Evolutionary conservation across 2,888 invertebrate genomes (phyloP), one percentile per base, ranked within the genome.

Genomic region (Leucophenga maculata): DNA sequence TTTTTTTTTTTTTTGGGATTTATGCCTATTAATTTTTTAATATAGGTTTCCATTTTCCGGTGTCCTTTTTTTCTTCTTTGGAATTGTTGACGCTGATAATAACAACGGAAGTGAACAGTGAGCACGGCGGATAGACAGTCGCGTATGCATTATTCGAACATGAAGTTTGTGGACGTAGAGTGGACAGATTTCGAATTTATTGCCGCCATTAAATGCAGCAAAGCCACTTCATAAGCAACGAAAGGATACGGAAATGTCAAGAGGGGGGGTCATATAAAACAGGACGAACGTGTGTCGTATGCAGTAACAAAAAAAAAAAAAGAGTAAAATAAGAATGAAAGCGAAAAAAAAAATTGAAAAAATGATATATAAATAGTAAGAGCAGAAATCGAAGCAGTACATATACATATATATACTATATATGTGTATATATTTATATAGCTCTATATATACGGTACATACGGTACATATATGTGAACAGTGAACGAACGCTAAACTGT

Each of bases 401-500:
- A n/a, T n/a, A n/a, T 32, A 6, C 32, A 32, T 32, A 32, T 32
- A 32, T 32, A 32, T 32, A 32, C 32, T 3, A 32, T 32, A 32
- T 32, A 32, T 32, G 32, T 32, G 32, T 32, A 32, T 32, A 32
- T 32, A 32, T 32, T n/a, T n/a, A n/a, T n/a, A n/a, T 32, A 32
- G 8, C 32, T 32, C 32, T 32, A 32, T 32, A 32, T 32, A 3
- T 32, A 32, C 8, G 8, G 32, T 32, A 32, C 8, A 32, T 32
- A 32, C 32, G 32, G 8, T 32, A 6, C 8, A 32, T 32, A 32
- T 32, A 32, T 8, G 32, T n/a, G n/a, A n/a, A 32, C 32, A 32
- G 32, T 32, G 32, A 32, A 32, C 32, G 32, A 6, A 6, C 77
- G 79, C 82, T 80, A 82, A 80, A 78, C 80, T 82, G 80, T 82